A percentile compares a stretch with the other conserved stretches of the same genome.
These are phyloP conservation scores for Menura novaehollandiae DNA, from an alignment of 2,113 vertebrate species.

Conservation along the genomic window DNA sequence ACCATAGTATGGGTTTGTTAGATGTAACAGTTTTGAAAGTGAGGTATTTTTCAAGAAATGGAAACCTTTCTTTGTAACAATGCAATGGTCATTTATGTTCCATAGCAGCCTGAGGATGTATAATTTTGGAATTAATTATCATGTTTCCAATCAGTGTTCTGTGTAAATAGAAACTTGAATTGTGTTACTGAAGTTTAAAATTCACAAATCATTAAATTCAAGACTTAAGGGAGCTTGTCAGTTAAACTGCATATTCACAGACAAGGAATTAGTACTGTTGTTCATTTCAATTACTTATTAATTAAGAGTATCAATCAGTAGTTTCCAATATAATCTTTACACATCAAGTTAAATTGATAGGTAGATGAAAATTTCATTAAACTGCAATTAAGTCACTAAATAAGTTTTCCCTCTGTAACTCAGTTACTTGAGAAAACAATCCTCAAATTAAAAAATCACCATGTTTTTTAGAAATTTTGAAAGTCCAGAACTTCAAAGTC, in stretches of 20 bases:
- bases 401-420: neutral
- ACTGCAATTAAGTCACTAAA: neutral
- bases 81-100: neutral
- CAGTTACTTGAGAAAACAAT: neutral
- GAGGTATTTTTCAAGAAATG: neutral
- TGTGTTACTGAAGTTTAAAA: neutral
- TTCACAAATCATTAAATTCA: neutral
- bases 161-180: neutral
- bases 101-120: neutral
- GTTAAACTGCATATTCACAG: neutral
- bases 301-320: neutral
- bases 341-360: neutral
- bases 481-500: neutral
- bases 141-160: neutral
- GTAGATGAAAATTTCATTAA: neutral
- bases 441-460: neutral
- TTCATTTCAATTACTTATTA: neutral
- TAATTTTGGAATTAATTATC: neutral
- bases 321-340: neutral
- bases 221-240: neutral
- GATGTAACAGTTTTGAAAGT: neutral
- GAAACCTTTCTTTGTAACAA: neutral
- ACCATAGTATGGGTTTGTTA: neutral
- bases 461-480: neutral
- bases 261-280: neutral